phyloP scores from a whole-genome alignment of 2,113 vertebrate genomes.

The Pseudopipra pipra region DNA sequence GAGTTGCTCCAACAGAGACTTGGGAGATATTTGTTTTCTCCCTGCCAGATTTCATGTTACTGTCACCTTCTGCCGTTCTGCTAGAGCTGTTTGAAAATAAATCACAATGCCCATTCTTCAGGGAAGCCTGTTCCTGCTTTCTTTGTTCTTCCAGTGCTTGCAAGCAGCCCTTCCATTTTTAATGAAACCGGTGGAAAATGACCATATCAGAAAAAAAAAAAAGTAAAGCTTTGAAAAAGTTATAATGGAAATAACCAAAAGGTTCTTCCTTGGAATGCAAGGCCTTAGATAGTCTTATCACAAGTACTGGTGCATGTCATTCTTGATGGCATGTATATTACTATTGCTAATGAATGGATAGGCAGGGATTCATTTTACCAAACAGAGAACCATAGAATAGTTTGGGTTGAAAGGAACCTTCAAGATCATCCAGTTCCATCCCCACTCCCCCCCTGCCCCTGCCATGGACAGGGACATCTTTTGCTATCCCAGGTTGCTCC shows the following conservation, averaged over 20 bases:
- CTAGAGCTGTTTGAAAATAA: not conserved
- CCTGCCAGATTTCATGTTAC: not conserved
- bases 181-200: not conserved
- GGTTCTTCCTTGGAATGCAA: not conserved
- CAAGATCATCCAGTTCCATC: not conserved
- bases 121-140: not conserved
- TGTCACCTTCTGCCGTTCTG: not conserved
- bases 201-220: not conserved
- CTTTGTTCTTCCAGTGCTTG: not conserved
- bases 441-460: too few species aligned
- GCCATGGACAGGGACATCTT: not conserved
- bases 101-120: not conserved
- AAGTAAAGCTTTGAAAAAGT: not conserved
- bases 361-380: not conserved
- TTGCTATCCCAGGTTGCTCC: not conserved
- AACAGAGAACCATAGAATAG: not conserved
- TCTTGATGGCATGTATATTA: not conserved
- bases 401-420: not conserved
- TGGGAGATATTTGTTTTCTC: not conserved
- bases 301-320: not conserved
- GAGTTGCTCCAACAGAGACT: not conserved
- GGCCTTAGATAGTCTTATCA: not conserved
- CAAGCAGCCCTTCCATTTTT: not conserved
- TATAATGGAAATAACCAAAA: not conserved
- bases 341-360: rapidly evolving